These are phyloP conservation scores for Hermodice carunculata DNA, from an alignment of 2,888 invertebrate genomes.

Conservation along the genomic window DNA sequence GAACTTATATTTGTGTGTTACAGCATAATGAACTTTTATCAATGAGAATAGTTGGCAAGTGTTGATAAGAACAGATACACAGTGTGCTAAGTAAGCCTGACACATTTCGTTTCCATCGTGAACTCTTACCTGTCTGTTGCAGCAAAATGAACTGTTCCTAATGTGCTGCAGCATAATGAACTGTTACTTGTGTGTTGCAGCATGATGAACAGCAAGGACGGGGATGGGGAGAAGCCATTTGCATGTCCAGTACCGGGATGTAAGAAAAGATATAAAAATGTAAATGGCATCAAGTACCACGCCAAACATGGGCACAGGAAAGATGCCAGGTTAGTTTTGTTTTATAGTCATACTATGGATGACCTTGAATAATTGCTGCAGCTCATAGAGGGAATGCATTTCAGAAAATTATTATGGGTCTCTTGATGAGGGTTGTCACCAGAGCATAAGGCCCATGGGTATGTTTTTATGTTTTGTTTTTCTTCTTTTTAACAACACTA, in stretches of 20 bases:
- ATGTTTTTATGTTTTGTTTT: too few species aligned
- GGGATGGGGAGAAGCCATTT: slow-evolving; percentile 80
- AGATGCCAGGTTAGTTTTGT: slow-evolving; percentile 81
- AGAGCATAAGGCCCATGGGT: not conserved
- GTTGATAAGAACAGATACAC: too few species aligned
- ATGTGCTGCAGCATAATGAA: too few species aligned
- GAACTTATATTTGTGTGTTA: too few species aligned
- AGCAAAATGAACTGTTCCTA: too few species aligned
- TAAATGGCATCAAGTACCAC: slow-evolving; percentile 90
- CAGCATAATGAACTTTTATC: too few species aligned
- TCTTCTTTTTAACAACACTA: too few species aligned
- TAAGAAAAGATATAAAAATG: slow-evolving; percentile 89
- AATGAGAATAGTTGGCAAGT: too few species aligned
- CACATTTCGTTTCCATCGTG: too few species aligned
- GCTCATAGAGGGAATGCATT: too few species aligned
- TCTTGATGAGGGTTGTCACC: not conserved
- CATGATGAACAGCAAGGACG: slow-evolving; percentile 56
- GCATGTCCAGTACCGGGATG: slow-evolving; percentile 89
- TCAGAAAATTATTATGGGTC: not conserved
- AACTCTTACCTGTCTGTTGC: too few species aligned
- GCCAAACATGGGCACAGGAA: slow-evolving; percentile 89
- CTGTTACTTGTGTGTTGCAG: slow-evolving; percentile 33
- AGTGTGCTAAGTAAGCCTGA: too few species aligned
- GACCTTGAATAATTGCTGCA: not conserved
- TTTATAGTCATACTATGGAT: not conserved